Percentiles rank a stretch among this genome's conserved stretches.
phyloP scores from a whole-genome alignment of 2,888 invertebrate genomes.

The Diadegma fenestrale region DNA sequence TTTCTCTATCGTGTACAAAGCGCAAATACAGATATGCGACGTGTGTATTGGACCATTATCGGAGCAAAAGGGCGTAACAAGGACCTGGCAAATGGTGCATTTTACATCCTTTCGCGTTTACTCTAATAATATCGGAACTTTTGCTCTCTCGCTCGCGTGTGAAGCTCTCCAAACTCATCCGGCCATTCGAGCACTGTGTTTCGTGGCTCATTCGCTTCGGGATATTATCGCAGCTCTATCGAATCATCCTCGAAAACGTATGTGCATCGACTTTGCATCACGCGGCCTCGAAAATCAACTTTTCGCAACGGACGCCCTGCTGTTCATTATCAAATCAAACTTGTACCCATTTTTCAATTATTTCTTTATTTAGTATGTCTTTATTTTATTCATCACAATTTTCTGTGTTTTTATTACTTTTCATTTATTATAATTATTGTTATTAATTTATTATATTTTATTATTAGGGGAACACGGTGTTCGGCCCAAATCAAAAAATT shows the following conservation, averaged over 20 bases:
- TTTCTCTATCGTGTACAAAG: slow-evolving; percentile 28
- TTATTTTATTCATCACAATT: no score
- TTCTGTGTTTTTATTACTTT: no score
- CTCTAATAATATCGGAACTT: not conserved
- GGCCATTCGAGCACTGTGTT: not conserved
- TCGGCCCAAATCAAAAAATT: no score
- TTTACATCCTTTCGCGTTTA: not conserved
- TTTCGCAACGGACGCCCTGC: no score
- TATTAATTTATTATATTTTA: no score
- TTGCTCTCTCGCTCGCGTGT: not conserved
- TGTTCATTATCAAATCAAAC: no score
- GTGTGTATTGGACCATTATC: not conserved
- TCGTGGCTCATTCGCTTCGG: slow-evolving; percentile 25
- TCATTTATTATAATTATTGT: no score
- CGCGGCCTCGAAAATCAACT: not conserved
- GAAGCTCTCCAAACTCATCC: slow-evolving; percentile 18
- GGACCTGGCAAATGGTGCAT: not conserved
- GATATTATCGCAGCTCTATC: slow-evolving; percentile 16
- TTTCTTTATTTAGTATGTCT: no score
- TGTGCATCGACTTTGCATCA: not conserved
- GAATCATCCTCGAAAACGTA: slow-evolving; percentile 6
- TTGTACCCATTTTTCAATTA: no score
- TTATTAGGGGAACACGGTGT: no score
- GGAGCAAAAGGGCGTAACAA: slow-evolving; percentile 8
- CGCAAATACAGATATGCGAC: not conserved